Evolutionary conservation across 2,888 invertebrate genomes (phyloP).

Genomic region (Amitus sp.): DNA sequence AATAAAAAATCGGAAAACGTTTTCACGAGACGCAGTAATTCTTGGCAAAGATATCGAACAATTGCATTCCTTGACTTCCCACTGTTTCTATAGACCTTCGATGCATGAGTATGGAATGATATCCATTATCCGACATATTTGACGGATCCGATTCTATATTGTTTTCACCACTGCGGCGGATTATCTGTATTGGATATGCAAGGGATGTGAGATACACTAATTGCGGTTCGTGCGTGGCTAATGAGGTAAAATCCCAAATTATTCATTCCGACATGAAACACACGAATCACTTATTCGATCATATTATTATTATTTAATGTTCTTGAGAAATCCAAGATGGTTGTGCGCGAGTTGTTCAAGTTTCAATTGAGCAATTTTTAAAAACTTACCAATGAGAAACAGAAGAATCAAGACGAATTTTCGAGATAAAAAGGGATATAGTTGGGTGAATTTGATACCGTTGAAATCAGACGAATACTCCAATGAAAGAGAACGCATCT

Average conservation of each 20-base stretch:
- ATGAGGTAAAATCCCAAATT: slow-evolving; percentile 31
- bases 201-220: slow-evolving; percentile 38
- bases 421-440: too few relatives aligned
- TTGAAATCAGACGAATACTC: slow-evolving; percentile 17
- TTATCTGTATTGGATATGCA: slow-evolving; percentile 31
- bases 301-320: too few relatives aligned
- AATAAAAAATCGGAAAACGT: too few relatives aligned
- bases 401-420: too few relatives aligned
- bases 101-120: slow-evolving; percentile 11
- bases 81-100: slow-evolving; percentile 25
- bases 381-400: too few relatives aligned
- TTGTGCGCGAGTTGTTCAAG: too few relatives aligned
- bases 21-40: too few relatives aligned
- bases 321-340: too few relatives aligned
- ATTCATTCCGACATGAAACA: slow-evolving; percentile 38
- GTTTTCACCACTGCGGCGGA: slow-evolving; percentile 16
- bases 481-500: slow-evolving; percentile 22
- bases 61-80: slow-evolving; percentile 32
- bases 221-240: slow-evolving; percentile 35
- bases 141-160: slow-evolving; percentile 12
- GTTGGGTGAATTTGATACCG: background rate
- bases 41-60: too few relatives aligned
- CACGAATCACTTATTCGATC: slow-evolving; percentile 32
- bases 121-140: slow-evolving; percentile 25
- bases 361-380: too few relatives aligned